phyloP scores from a whole-genome alignment of 2,888 invertebrate genomes.

The Trachelus iudaicus region DNA sequence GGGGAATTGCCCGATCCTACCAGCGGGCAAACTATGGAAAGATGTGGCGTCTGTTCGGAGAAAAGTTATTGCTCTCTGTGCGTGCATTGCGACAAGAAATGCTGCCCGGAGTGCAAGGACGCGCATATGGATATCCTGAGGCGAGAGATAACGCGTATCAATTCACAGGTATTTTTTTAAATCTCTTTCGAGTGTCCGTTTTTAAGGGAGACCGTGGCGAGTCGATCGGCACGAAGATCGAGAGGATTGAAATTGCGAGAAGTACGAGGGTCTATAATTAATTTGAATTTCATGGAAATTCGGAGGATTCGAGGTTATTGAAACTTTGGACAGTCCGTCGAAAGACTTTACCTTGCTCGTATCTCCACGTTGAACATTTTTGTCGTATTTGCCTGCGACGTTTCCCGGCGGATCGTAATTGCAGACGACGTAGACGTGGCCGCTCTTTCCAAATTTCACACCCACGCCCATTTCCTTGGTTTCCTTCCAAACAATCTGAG shows the following conservation, averaged over 20 bases:
- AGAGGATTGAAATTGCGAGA: not conserved
- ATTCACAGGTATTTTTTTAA: slow-evolving; percentile 75
- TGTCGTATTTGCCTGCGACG: slow-evolving; percentile 45
- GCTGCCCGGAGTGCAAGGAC: slow-evolving; percentile 95
- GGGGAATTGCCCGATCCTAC: slow-evolving; percentile 92
- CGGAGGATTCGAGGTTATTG: not conserved
- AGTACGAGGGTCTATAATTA: not conserved
- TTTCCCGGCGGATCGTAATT: slow-evolving; percentile 71
- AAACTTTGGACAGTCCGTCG: not conserved
- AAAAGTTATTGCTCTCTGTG: slow-evolving; percentile 90
- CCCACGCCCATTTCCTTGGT: slow-evolving; percentile 69
- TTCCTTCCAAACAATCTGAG: slow-evolving; percentile 71
- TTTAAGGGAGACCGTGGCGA: no score
- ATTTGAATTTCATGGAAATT: not conserved
- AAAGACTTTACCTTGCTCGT: not conserved
- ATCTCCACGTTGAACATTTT: slow-evolving; percentile 31
- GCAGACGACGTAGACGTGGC: slow-evolving; percentile 67
- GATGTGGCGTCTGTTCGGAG: slow-evolving; percentile 93
- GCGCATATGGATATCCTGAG: slow-evolving; percentile 96
- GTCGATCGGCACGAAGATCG: not conserved
- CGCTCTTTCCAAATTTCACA: slow-evolving; percentile 60
- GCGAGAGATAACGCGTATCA: slow-evolving; percentile 88
- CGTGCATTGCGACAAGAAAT: slow-evolving; percentile 96
- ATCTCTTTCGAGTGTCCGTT: not conserved
- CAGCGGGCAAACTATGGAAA: slow-evolving; percentile 91